Percentiles rank a stretch among this genome's conserved stretches.
Conservation (phyloP, 2,888 invertebrate genomes). For the Bombyx huttoni region DNA sequence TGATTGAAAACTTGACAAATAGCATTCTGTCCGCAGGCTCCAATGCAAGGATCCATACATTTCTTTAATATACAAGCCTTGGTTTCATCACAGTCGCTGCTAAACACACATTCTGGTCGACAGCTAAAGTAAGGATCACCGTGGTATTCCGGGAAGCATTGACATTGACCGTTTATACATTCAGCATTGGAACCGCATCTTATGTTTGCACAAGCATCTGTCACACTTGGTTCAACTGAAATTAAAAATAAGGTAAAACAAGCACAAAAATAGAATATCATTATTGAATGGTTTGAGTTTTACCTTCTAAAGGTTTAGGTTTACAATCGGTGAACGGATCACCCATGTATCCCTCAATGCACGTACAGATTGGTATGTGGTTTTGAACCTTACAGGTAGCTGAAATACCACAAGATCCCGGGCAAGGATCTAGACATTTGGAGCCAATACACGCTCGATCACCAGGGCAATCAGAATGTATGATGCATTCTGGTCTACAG, state of each 20-base stretch:
- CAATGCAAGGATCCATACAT: constrained; percentile 81
- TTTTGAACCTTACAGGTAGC: constrained; percentile 77
- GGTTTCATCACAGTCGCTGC: constrained; percentile 78
- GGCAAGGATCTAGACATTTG: constrained; percentile 84
- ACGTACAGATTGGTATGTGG: constrained; percentile 83
- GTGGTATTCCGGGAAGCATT: constrained; percentile 79
- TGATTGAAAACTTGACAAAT: constrained; percentile 76
- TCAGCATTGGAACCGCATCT: constrained; percentile 78
- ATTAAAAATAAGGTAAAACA: constrained; percentile 6
- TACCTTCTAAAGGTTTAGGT: constrained; percentile 69
- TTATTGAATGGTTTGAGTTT: constrained; percentile 8
- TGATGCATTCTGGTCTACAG: constrained; percentile 78
- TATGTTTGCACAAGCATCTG: constrained; percentile 78
- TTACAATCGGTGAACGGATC: constrained; percentile 79
- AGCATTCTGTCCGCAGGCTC: constrained; percentile 78
- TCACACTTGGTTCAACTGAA: constrained; percentile 44
- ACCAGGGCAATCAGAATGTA: constrained; percentile 82
- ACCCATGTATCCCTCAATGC: constrained; percentile 79
- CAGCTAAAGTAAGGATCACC: constrained; percentile 83
- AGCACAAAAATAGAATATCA: background rate
- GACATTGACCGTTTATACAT: constrained; percentile 78
- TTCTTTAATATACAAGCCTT: constrained; percentile 82
- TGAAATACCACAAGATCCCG: constrained; percentile 79
- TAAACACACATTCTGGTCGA: constrained; percentile 84
- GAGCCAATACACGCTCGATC: constrained; percentile 82